phyloP scores from a whole-genome alignment of 2,113 vertebrate species.

The Megaleporinus macrocephalus region DNA sequence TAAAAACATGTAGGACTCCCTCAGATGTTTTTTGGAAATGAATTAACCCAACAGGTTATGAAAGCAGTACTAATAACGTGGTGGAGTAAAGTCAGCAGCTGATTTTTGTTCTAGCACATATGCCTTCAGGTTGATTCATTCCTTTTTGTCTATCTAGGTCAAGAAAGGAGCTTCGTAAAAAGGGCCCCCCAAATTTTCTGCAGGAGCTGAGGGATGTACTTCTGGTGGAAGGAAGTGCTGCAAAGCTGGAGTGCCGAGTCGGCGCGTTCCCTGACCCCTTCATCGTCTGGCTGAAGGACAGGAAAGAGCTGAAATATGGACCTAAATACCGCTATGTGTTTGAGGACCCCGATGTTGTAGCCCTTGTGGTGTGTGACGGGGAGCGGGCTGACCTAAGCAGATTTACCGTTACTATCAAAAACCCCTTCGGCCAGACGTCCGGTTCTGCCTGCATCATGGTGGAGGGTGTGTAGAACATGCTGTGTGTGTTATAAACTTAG shows the following conservation, averaged over 20 bases:
- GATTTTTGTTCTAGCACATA: neutral
- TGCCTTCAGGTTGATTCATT: neutral
- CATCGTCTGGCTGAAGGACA: slow-evolving; percentile 72
- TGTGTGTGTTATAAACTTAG: neutral
- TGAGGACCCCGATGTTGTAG: slow-evolving; percentile 73
- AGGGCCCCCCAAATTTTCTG: slow-evolving; percentile 70
- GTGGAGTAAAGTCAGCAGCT: neutral
- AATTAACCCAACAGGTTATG: too few species aligned
- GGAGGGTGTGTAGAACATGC: slow-evolving; percentile 61
- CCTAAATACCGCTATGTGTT: slow-evolving; percentile 73
- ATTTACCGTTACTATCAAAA: slow-evolving; percentile 73
- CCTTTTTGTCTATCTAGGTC: slow-evolving; percentile 52
- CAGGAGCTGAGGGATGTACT: slow-evolving; percentile 72
- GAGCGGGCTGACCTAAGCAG: slow-evolving; percentile 69
- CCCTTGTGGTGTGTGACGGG: slow-evolving; percentile 66
- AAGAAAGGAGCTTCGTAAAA: slow-evolving; percentile 68
- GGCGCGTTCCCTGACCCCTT: slow-evolving; percentile 72
- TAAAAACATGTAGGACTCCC: neutral
- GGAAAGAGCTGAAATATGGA: slow-evolving; percentile 68
- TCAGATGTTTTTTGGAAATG: neutral
- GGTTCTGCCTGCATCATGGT: slow-evolving; percentile 70
- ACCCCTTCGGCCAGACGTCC: slow-evolving; percentile 69
- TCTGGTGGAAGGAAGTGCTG: slow-evolving; percentile 71
- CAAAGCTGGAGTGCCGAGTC: slow-evolving; percentile 70
- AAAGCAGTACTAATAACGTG: too few species aligned